These are phyloP conservation scores for Plodia interpunctella DNA, from an alignment of 1,140 invertebrate genomes.

Conservation along the genomic window DNA sequence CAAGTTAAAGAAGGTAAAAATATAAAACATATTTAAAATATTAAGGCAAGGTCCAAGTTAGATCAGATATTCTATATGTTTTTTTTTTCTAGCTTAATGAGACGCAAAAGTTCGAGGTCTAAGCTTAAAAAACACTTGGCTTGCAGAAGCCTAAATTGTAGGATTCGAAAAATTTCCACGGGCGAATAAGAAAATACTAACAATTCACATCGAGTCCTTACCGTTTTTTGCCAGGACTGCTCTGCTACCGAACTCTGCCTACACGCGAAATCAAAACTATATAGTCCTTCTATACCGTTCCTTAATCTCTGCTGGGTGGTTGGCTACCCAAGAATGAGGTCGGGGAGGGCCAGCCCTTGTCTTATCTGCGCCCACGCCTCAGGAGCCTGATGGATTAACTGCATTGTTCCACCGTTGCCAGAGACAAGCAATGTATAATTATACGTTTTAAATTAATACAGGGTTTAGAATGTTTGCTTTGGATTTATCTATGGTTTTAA, in stretches of 20 bases:
- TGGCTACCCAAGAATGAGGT: conserved; percentile 43
- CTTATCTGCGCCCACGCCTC: conserved; percentile 67
- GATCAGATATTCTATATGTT: too few relatives aligned
- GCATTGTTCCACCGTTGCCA: conserved; percentile 70
- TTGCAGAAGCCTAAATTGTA: too few relatives aligned
- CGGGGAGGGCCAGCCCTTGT: conserved; percentile 53
- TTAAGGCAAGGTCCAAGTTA: too few relatives aligned
- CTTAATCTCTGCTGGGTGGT: conserved; percentile 30
- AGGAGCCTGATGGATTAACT: conserved; percentile 75
- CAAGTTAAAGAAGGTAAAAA: too few relatives aligned
- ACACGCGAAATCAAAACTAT: neutral
- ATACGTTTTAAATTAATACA: conserved; percentile 24
- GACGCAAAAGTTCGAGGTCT: too few relatives aligned
- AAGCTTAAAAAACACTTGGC: too few relatives aligned
- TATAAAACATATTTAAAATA: too few relatives aligned
- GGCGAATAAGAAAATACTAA: too few relatives aligned
- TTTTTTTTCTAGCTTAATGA: too few relatives aligned
- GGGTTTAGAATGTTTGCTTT: neutral
- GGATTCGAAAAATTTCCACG: too few relatives aligned
- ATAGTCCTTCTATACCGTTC: conserved; percentile 1
- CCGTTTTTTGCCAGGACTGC: neutral
- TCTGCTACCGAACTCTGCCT: neutral
- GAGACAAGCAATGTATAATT: conserved; percentile 75
- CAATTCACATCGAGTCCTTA: too few relatives aligned
- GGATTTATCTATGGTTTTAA: too few relatives aligned